A percentile compares a stretch with the other conserved stretches of the same genome.
Conservation (phyloP, 2,888 invertebrate genomes). For the Caenorhabditis becei region DNA sequence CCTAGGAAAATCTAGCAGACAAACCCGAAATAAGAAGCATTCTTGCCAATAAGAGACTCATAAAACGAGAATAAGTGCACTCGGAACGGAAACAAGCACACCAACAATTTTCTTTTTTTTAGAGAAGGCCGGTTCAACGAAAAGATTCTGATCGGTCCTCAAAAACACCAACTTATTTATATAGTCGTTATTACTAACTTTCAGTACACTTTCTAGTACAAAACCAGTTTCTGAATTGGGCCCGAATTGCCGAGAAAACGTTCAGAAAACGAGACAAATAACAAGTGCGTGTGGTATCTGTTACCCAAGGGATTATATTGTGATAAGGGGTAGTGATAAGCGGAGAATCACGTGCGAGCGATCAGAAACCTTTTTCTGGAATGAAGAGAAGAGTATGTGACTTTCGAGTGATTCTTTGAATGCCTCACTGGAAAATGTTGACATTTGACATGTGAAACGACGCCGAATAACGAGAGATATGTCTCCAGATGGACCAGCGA, state of each 20-base stretch:
- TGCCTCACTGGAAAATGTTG: background rate
- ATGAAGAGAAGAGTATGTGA: background rate
- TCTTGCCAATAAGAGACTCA: background rate
- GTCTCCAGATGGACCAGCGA: background rate
- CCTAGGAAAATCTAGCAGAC: too few relatives aligned
- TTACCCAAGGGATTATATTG: background rate
- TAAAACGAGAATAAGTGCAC: constrained; percentile 2
- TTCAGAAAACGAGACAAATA: background rate
- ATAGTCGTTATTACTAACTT: background rate
- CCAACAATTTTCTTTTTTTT: background rate
- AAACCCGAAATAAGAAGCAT: too few relatives aligned
- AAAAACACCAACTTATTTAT: background rate
- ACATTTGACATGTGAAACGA: constrained; percentile 7
- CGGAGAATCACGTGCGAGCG: background rate
- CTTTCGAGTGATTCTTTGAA: background rate
- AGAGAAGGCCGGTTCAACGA: too few relatives aligned
- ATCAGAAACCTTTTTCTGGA: background rate
- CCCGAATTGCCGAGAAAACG: background rate
- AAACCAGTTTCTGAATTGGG: background rate
- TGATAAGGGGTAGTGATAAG: background rate
- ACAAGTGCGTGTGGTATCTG: too few relatives aligned
- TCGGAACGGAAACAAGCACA: background rate
- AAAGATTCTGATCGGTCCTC: background rate
- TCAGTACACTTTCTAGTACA: constrained; percentile 12
- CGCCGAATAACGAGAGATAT: background rate